Evolutionary conservation across 2,888 invertebrate genomes (phyloP).

Genomic region (Salpingus planirostris): DNA sequence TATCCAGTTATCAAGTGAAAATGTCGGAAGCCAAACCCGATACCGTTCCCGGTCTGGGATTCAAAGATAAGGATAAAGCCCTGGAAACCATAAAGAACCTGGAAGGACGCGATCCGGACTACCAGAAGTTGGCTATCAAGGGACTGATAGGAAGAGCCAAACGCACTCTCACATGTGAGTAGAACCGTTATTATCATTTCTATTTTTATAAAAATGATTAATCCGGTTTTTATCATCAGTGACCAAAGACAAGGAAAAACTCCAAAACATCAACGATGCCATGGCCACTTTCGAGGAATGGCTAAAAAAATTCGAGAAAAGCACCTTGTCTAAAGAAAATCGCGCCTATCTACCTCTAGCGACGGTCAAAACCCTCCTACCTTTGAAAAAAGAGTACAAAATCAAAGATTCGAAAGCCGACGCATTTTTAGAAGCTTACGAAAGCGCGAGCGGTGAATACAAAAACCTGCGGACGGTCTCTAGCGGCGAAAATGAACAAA

Average conservation of each 20-base stretch:
- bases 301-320: slow-evolving; percentile 61
- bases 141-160: slow-evolving; percentile 64
- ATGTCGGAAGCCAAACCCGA: slow-evolving; percentile 43
- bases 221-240: slow-evolving; percentile 39
- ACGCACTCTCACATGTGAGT: slow-evolving; percentile 56
- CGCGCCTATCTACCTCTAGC: slow-evolving; percentile 58
- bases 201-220: not conserved
- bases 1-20: slow-evolving; percentile 8
- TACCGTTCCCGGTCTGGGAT: slow-evolving; percentile 65
- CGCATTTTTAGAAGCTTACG: slow-evolving; percentile 56
- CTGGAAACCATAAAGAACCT: slow-evolving; percentile 56
- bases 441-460: slow-evolving; percentile 57
- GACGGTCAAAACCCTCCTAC: slow-evolving; percentile 47
- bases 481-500: slow-evolving; percentile 47
- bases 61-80: slow-evolving; percentile 70
- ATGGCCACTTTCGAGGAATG: slow-evolving; percentile 62
- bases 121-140: slow-evolving; percentile 63
- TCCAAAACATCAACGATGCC: slow-evolving; percentile 66
- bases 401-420: slow-evolving; percentile 43
- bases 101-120: slow-evolving; percentile 66
- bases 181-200: not conserved
- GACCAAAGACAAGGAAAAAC: slow-evolving; percentile 67
- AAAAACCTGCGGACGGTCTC: slow-evolving; percentile 61
- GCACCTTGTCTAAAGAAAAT: slow-evolving; percentile 59
- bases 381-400: slow-evolving; percentile 46